Evolutionary conservation across 1,140 invertebrate genomes (phyloP).

Genomic region (Akabosia matsudoensis): DNA sequence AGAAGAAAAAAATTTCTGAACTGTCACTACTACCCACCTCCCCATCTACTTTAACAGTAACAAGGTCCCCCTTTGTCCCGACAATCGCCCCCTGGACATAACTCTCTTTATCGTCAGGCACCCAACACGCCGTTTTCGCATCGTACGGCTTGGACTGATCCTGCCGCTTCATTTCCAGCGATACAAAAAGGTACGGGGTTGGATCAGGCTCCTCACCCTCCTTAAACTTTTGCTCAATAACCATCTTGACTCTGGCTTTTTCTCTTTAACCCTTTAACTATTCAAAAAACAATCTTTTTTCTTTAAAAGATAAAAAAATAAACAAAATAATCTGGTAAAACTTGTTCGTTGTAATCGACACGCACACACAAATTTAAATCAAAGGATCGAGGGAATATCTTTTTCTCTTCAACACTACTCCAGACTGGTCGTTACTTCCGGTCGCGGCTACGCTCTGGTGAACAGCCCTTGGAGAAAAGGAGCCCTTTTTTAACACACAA

Average conservation of each 20-base stretch:
- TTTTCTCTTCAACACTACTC: not conserved
- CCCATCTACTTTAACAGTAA: slow-evolving; percentile 57
- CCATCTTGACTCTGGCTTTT: not conserved
- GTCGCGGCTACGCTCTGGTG: not conserved
- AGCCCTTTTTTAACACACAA: slow-evolving; percentile 1
- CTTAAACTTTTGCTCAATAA: slow-evolving; percentile 27
- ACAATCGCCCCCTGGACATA: slow-evolving; percentile 59
- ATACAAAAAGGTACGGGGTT: slow-evolving; percentile 23
- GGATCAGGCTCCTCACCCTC: slow-evolving; percentile 25
- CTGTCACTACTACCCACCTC: slow-evolving; percentile 48
- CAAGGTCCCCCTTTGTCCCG: slow-evolving; percentile 64
- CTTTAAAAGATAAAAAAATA: not conserved
- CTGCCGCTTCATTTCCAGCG: slow-evolving; percentile 51
- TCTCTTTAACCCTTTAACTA: no score
- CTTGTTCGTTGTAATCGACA: not conserved
- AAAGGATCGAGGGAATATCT: no score
- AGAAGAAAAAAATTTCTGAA: not conserved
- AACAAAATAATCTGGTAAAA: not conserved
- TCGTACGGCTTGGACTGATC: slow-evolving; percentile 60
- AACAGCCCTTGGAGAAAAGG: slow-evolving; percentile 22
- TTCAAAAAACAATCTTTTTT: no score
- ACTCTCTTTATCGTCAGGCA: slow-evolving; percentile 62
- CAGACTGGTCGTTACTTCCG: not conserved
- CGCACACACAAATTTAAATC: not conserved
- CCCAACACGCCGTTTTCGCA: slow-evolving; percentile 64